Percentiles rank a stretch among this genome's conserved stretches.
Evolutionary conservation across 2,797 vertebrate genomes (phyloP).

Genomic region (Lepidocolaptes lacrymiger): DNA sequence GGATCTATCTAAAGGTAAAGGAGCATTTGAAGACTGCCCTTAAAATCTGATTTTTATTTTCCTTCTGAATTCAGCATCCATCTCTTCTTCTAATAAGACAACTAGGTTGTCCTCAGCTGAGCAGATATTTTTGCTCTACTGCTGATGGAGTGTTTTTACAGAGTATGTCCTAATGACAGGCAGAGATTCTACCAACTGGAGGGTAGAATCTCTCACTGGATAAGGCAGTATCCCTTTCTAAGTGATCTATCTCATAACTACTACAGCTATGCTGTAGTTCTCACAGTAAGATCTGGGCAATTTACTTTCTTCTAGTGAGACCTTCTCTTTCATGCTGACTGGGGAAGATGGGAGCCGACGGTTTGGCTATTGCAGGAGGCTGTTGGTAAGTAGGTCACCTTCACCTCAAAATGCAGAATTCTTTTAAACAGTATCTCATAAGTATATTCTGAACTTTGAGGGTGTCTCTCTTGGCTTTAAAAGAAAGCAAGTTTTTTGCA

Average conservation of each 20-base stretch:
- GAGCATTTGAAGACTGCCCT: background rate
- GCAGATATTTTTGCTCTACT: background rate
- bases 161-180: background rate
- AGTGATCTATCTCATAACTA: background rate
- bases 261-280: background rate
- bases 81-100: background rate
- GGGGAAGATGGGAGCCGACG: constrained; percentile 97
- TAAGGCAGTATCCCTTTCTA: background rate
- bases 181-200: background rate
- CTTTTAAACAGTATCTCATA: background rate
- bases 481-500: background rate
- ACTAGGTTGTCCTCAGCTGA: background rate
- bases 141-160: background rate
- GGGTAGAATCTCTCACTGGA: background rate
- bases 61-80: background rate
- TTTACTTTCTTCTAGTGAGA: constrained; percentile 85
- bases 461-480: background rate
- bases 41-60: background rate
- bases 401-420: background rate
- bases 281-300: background rate
- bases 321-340: constrained; percentile 99
- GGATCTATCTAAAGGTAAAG: background rate
- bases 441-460: background rate
- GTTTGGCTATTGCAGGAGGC: constrained; percentile 96
- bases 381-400: constrained; percentile 85